These are phyloP conservation scores for Lagodon rhomboides DNA, from an alignment of 2,797 vertebrate species.

Conservation along the genomic window DNA sequence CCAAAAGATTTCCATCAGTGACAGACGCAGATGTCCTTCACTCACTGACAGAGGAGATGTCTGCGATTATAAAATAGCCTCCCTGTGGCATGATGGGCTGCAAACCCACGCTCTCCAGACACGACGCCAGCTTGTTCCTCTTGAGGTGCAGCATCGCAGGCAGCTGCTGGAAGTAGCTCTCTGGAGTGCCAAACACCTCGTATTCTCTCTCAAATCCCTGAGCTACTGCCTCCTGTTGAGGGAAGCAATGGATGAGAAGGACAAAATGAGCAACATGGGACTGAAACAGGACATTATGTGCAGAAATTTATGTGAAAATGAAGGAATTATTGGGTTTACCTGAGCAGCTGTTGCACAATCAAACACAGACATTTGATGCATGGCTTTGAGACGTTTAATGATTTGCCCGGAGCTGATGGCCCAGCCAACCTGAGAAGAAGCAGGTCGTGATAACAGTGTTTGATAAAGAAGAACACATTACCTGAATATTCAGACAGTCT, in stretches of 20 bases:
- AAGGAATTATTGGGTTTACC: constrained; percentile 79
- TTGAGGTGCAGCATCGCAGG: constrained; percentile 83
- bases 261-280: background rate
- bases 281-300: background rate
- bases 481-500: background rate
- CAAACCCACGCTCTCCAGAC: constrained; percentile 88
- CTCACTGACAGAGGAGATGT: constrained; percentile 93
- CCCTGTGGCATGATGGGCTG: constrained; percentile 91
- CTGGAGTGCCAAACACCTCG: constrained; percentile 83
- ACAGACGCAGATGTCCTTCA: background rate
- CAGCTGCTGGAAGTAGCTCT: constrained; percentile 93
- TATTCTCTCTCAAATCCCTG: constrained; percentile 89
- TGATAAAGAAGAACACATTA: background rate
- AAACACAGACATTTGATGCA: constrained; percentile 93
- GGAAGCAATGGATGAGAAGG: background rate
- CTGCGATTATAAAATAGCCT: constrained; percentile 92
- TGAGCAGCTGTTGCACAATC: constrained; percentile 92
- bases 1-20: background rate
- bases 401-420: constrained; percentile 86
- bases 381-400: constrained; percentile 89
- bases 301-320: background rate
- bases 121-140: constrained; percentile 86
- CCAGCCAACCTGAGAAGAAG: constrained; percentile 92
- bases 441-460: background rate
- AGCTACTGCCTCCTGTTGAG: constrained; percentile 90